Conservation (phyloP, 1,140 invertebrate genomes). For the Drosophila ambigua region DNA sequence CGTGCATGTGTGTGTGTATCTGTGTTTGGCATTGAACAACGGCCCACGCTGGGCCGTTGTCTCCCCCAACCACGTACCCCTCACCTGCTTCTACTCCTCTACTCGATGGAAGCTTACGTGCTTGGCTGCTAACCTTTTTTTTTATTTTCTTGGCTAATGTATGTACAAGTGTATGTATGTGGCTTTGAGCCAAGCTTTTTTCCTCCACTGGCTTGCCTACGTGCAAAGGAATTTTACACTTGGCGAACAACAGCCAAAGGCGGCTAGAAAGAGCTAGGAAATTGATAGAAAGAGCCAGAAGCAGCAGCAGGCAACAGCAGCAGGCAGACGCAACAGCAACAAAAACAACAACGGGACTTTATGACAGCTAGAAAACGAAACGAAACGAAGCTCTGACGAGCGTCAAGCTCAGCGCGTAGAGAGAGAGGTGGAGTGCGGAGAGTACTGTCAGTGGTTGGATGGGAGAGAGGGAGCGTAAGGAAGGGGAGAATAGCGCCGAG, state of each 20-base stretch:
- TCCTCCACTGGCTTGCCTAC: slow-evolving; percentile 57
- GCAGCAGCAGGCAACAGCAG: slow-evolving; percentile 19
- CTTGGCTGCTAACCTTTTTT: slow-evolving; percentile 63
- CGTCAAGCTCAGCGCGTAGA: slow-evolving; percentile 24
- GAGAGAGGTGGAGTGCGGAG: slow-evolving; percentile 1
- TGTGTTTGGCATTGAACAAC: slow-evolving; percentile 52
- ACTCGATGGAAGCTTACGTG: slow-evolving; percentile 63
- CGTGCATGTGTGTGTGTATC: neutral
- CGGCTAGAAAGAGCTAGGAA: slow-evolving; percentile 48
- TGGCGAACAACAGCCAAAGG: slow-evolving; percentile 63
- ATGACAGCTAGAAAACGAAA: slow-evolving; percentile 76
- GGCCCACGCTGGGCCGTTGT: slow-evolving; percentile 40
- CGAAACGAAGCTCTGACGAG: slow-evolving; percentile 43
- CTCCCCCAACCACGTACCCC: slow-evolving; percentile 4
- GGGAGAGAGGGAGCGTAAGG: neutral
- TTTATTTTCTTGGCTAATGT: slow-evolving; percentile 18
- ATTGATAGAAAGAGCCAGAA: slow-evolving; percentile 51
- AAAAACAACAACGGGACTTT: slow-evolving; percentile 78
- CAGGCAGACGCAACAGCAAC: slow-evolving; percentile 17
- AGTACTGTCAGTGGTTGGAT: slow-evolving; percentile 6
- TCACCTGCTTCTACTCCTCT: slow-evolving; percentile 18
- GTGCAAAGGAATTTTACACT: slow-evolving; percentile 80
- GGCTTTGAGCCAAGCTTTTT: slow-evolving; percentile 54
- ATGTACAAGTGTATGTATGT: slow-evolving; percentile 23
- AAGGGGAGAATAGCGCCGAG: neutral